Percentiles rank a stretch among this genome's conserved stretches.
Conservation (phyloP, 2,888 invertebrate species). For the Andrena minutula region DNA sequence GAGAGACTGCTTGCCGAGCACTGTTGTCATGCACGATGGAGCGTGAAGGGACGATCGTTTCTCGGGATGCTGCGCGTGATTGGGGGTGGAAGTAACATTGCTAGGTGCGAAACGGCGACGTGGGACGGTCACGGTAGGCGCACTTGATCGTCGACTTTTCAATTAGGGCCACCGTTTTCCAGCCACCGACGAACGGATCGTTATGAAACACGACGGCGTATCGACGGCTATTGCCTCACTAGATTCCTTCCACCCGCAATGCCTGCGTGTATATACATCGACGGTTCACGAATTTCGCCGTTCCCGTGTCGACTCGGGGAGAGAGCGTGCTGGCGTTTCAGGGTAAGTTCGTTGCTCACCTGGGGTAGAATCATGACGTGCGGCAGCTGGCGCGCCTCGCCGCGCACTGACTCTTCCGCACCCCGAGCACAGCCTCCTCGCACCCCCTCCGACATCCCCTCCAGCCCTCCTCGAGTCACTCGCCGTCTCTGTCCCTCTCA, state of each 20-base stretch:
- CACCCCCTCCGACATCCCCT: constrained; percentile 46
- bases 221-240: background rate
- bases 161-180: background rate
- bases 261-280: background rate
- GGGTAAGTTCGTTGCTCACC: constrained; percentile 78
- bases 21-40: constrained; percentile 46
- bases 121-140: background rate
- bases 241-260: constrained; percentile 6
- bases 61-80: constrained; percentile 1
- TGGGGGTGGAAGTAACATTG: constrained; percentile 4
- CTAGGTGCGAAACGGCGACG: background rate
- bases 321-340: constrained; percentile 63
- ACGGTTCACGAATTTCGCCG: constrained; percentile 59
- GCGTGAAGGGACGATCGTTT: constrained; percentile 13
- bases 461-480: constrained; percentile 27
- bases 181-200: background rate
- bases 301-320: constrained; percentile 47
- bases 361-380: constrained; percentile 84
- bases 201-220: background rate
- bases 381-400: constrained; percentile 84
- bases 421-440: constrained; percentile 74
- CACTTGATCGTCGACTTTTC: background rate
- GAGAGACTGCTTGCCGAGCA: background rate
- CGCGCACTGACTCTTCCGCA: constrained; percentile 83
- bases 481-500: constrained; percentile 27